A percentile compares a stretch with the other conserved stretches of the same genome.
Evolutionary conservation across 1,140 invertebrate genomes (phyloP).

Genomic region (Brachionus calyciflorus): DNA sequence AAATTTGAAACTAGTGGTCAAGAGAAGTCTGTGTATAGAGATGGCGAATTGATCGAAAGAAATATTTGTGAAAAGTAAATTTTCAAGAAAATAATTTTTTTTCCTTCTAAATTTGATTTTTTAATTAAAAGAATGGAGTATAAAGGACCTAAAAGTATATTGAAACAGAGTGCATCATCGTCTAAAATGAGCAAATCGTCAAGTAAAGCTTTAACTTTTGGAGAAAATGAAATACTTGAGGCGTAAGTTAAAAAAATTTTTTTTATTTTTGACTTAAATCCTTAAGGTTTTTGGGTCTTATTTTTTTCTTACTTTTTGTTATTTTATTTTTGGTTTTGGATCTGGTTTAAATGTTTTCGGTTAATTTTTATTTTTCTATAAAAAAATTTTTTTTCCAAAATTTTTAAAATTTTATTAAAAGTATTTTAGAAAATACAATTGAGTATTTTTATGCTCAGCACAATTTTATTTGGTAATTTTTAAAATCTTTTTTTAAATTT

Average conservation of each 20-base stretch:
- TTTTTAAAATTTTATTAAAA: too few species aligned
- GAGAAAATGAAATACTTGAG: slow-evolving; percentile 43
- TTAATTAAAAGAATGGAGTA: slow-evolving; percentile 1
- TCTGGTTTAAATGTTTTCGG: too few species aligned
- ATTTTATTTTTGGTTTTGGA: too few species aligned
- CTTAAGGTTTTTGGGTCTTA: too few species aligned
- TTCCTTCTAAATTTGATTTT: not conserved
- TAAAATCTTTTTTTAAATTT: too few species aligned
- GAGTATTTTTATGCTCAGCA: too few species aligned
- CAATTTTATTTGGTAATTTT: too few species aligned
- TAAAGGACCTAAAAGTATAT: slow-evolving; percentile 35
- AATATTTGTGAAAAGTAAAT: not conserved
- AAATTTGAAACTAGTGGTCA: not conserved
- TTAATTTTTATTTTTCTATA: too few species aligned
- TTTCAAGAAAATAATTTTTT: not conserved
- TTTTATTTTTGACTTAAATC: too few species aligned
- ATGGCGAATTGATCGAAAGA: not conserved
- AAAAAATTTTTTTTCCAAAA: too few species aligned
- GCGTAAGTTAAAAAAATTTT: not conserved
- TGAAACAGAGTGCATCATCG: slow-evolving; percentile 21
- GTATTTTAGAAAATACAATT: too few species aligned
- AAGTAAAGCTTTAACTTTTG: slow-evolving; percentile 27
- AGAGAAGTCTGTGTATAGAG: not conserved
- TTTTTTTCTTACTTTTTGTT: too few species aligned
- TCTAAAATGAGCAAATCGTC: slow-evolving; percentile 5